Conservation (phyloP, 2,888 invertebrate genomes). For the Clistopyga incitator region DNA sequence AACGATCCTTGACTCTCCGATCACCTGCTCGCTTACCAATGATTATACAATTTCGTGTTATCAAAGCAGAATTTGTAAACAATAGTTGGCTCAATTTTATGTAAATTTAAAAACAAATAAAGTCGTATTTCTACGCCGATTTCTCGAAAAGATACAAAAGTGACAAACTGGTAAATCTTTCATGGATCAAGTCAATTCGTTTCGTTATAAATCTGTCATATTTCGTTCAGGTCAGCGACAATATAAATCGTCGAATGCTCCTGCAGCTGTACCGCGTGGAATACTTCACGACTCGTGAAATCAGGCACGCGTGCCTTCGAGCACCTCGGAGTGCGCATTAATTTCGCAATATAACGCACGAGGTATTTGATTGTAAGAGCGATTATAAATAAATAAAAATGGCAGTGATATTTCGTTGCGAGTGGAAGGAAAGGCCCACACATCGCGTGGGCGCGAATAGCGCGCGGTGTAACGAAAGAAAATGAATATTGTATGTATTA, state of each 20-base stretch:
- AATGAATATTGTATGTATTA: slow-evolving; percentile 36
- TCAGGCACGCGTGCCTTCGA: neutral
- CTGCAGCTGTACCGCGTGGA: neutral
- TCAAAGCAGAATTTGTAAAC: neutral
- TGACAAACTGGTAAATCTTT: neutral
- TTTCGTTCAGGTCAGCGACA: neutral
- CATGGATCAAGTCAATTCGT: neutral
- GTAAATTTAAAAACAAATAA: neutral
- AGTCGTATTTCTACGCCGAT: neutral
- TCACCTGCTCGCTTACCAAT: slow-evolving; percentile 43
- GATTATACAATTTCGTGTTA: slow-evolving; percentile 37
- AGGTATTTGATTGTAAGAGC: slow-evolving; percentile 46
- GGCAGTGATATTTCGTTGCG: slow-evolving; percentile 41
- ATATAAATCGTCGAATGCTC: slow-evolving; percentile 14
- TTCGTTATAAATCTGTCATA: slow-evolving; percentile 12
- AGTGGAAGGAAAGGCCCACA: slow-evolving; percentile 48
- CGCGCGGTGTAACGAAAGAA: slow-evolving; percentile 7
- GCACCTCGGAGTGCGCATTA: neutral
- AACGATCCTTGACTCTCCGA: slow-evolving; percentile 64
- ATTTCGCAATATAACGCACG: slow-evolving; percentile 35
- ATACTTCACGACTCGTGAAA: slow-evolving; percentile 21
- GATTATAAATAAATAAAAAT: slow-evolving; percentile 36
- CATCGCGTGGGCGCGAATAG: slow-evolving; percentile 48
- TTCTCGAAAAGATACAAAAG: neutral
- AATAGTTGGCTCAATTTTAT: neutral